Conservation (phyloP, 2,888 invertebrate species). For the Ectropis crepuscularia region DNA sequence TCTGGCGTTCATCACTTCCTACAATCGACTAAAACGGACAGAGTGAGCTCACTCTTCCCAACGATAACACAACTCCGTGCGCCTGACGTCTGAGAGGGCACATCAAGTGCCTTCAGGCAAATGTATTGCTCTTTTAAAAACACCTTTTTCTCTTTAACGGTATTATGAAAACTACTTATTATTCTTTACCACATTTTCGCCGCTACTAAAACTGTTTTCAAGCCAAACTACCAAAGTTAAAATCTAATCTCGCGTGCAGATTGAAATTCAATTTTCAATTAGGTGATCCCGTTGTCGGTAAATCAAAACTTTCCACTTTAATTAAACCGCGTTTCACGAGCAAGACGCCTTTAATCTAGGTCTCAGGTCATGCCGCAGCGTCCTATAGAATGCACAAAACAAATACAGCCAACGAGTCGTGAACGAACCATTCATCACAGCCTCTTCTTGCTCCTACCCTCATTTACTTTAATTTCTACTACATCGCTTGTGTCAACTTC, state of each 20-base stretch:
- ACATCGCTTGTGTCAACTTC: slow-evolving; percentile 7
- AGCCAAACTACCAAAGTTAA: slow-evolving; percentile 1
- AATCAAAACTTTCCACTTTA: slow-evolving; percentile 22
- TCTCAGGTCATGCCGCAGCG: slow-evolving; percentile 32
- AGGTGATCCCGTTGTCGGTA: slow-evolving; percentile 11
- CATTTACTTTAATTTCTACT: slow-evolving; percentile 5
- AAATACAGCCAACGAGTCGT: slow-evolving; percentile 43
- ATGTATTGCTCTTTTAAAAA: no score
- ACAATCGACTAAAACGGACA: no score
- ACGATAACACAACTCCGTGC: no score
- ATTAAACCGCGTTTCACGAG: slow-evolving; percentile 29
- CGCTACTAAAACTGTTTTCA: background rate
- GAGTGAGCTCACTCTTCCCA: no score
- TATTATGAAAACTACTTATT: no score
- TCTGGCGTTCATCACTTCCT: no score
- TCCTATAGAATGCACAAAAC: slow-evolving; percentile 39
- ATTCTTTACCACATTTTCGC: no score
- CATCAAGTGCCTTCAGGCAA: no score
- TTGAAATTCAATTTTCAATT: slow-evolving; percentile 19
- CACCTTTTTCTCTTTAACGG: no score
- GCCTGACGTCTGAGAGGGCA: no score
- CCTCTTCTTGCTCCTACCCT: slow-evolving; percentile 32
- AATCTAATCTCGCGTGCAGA: slow-evolving; percentile 10
- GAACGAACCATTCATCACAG: slow-evolving; percentile 49
- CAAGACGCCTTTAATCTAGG: slow-evolving; percentile 33